Percentiles rank a stretch among this genome's conserved stretches.
Conservation (phyloP, 2,113 vertebrate species). For the Brachypteracias leptosomus region DNA sequence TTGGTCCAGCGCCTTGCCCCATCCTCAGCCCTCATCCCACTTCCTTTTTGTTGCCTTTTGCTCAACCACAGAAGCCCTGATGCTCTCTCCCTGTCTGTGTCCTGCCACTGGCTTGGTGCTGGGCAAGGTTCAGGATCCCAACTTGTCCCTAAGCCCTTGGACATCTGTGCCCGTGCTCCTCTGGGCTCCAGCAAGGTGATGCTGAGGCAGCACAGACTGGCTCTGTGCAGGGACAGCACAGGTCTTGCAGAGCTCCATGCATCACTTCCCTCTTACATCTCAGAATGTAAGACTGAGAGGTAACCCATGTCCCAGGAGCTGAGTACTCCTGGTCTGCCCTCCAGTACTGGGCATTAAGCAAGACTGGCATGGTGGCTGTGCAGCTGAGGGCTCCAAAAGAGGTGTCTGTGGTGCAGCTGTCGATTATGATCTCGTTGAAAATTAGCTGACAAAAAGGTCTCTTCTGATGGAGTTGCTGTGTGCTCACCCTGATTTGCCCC, state of each 20-base stretch:
- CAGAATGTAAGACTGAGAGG: background rate
- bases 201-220: background rate
- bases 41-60: background rate
- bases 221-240: background rate
- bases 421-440: background rate
- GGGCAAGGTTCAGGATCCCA: background rate
- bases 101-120: background rate
- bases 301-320: background rate
- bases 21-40: background rate
- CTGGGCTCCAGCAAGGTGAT: background rate
- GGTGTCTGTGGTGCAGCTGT: background rate
- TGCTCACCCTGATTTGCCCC: background rate
- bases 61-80: background rate
- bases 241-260: background rate
- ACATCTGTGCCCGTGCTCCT: background rate
- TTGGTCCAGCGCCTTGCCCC: background rate
- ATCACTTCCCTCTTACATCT: background rate
- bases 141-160: background rate
- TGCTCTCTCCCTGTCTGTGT: background rate
- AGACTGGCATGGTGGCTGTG: background rate
- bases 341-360: background rate
- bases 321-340: background rate
- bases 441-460: background rate
- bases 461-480: background rate
- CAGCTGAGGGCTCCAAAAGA: background rate